phyloP scores from a whole-genome alignment of 2,797 vertebrate genomes.

The Dromococcyx pavoninus region DNA sequence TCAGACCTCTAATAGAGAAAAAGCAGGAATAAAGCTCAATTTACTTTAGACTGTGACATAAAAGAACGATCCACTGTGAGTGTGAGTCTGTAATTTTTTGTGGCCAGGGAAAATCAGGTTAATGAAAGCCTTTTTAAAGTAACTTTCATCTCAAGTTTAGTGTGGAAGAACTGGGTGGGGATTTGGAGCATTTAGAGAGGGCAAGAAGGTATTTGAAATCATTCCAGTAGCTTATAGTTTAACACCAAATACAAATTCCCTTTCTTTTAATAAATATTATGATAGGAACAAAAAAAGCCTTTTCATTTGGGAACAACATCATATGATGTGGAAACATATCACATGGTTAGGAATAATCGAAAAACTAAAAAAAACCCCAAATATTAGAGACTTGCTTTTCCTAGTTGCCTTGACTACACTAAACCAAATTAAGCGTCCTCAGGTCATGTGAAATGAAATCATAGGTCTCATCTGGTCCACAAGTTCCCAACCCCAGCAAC shows the following conservation, averaged over 20 bases:
- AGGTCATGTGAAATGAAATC: neutral
- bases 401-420: neutral
- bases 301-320: neutral
- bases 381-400: neutral
- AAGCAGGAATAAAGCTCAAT: neutral
- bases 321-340: neutral
- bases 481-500: neutral
- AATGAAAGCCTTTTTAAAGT: neutral
- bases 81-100: neutral
- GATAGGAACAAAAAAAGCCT: neutral
- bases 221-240: neutral
- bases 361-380: neutral
- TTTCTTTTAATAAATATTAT: neutral
- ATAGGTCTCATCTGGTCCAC: neutral
- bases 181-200: neutral
- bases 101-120: neutral
- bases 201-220: neutral
- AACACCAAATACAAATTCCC: neutral
- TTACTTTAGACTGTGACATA: neutral
- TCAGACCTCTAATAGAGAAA: neutral
- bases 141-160: neutral
- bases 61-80: neutral
- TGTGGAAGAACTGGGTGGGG: neutral
- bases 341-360: neutral
- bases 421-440: neutral